phyloP scores from a whole-genome alignment of 1,140 invertebrate genomes.

The Lineus longissimus region DNA sequence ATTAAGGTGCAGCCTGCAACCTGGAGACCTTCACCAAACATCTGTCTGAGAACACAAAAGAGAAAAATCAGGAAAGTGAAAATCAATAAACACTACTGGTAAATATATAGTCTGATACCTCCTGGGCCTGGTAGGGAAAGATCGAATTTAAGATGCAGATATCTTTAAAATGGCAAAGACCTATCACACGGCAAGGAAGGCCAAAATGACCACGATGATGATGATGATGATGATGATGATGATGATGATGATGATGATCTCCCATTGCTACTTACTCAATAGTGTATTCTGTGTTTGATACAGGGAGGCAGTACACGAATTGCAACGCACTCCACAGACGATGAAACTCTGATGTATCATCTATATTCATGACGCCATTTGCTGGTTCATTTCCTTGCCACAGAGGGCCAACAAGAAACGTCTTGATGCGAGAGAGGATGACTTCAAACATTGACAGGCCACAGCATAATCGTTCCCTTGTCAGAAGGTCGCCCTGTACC shows the following conservation, averaged over 20 bases:
- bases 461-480: constrained; percentile 90
- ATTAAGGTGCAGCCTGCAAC: constrained; percentile 98
- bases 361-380: constrained; percentile 88
- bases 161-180: too few relatives aligned
- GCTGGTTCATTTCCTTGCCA: constrained; percentile 85
- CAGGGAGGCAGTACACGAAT: constrained; percentile 94
- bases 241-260: too few relatives aligned
- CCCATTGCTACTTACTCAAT: constrained; percentile 87
- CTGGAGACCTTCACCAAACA: constrained; percentile 96
- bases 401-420: constrained; percentile 74
- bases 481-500: constrained; percentile 87
- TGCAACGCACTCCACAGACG: constrained; percentile 93
- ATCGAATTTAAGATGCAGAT: too few relatives aligned
- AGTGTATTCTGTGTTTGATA: constrained; percentile 89
- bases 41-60: constrained; percentile 65
- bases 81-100: too few relatives aligned
- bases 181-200: too few relatives aligned
- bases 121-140: too few relatives aligned
- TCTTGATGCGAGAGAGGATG: constrained; percentile 76
- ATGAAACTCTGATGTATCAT: constrained; percentile 95
- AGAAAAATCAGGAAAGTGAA: neutral
- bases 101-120: too few relatives aligned
- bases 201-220: too few relatives aligned
- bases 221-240: too few relatives aligned
- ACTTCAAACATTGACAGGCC: constrained; percentile 94